A percentile compares a stretch with the other conserved stretches of the same genome.
Evolutionary conservation across 2,113 vertebrate genomes (phyloP).

Genomic region (Aix galericulata): DNA sequence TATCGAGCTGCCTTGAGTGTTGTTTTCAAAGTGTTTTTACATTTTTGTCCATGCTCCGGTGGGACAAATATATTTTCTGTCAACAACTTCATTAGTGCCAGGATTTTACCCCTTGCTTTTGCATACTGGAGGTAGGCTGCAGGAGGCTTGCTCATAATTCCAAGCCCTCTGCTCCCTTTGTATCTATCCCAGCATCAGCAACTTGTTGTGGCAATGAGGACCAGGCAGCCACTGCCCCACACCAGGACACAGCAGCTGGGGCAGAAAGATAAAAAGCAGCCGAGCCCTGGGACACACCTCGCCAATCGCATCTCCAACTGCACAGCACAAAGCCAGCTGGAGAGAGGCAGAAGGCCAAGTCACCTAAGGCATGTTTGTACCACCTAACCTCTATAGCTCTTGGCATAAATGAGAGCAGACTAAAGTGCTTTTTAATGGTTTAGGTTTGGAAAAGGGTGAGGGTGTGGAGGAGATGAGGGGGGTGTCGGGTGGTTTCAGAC

Average conservation of each 20-base stretch:
- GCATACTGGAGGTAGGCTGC: background rate
- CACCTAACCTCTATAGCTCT: background rate
- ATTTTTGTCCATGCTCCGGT: background rate
- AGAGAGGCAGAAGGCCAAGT: background rate
- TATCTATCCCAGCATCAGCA: background rate
- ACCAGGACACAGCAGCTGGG: background rate
- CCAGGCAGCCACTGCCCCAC: background rate
- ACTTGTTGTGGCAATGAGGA: background rate
- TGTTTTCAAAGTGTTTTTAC: constrained; percentile 37
- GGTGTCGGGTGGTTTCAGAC: background rate
- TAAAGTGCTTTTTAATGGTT: background rate
- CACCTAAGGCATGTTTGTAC: background rate
- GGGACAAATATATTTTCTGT: constrained; percentile 23
- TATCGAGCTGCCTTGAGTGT: background rate
- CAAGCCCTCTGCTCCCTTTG: background rate
- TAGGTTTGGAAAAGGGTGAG: background rate
- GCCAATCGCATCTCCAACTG: rapidly evolving
- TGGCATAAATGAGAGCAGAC: background rate
- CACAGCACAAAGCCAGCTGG: rapidly evolving
- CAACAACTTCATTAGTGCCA: background rate
- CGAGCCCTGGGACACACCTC: rapidly evolving
- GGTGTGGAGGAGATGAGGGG: background rate
- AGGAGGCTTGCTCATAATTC: background rate
- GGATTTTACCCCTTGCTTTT: background rate
- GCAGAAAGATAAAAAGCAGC: background rate